Base-by-base conservation (phyloP, 2,797 vertebrate genomes). In the Triplophysa bombifrons region DNA sequence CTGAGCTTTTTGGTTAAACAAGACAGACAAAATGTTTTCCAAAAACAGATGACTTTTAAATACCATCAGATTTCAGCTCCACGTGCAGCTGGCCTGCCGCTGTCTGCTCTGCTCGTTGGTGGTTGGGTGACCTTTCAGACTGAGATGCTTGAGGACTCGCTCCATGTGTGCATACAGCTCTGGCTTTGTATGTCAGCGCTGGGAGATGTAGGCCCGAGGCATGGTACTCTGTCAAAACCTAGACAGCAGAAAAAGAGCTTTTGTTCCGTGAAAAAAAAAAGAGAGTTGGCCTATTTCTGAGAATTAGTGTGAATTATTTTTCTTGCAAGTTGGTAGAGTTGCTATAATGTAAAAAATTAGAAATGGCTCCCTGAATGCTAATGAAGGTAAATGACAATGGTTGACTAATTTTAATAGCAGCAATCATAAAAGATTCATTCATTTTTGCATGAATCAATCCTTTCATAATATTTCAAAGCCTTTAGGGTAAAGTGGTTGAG, bases 101-200 rank as follows among this genome's bases (percentile, higher is more conserved):
- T 85, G 72, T 27, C 77, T 81, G 44, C 77, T 78, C 60, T 13
- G 76, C 69, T 80, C 20, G 25, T 87, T 84, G 25, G 85, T 89
- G 91, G 89, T 89, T 85, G 78, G 78, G 17, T 93, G 92, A 93
- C 93, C 92, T 94, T 94, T 92, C 87, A 83, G 76, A 87, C 79
- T 81, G 87, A 68, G 48, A 68, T 73, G 90, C 90, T 90, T 68
- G 86, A 89, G 91, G 92, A 91, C 77, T 76, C 56, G 67, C 84
- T 76, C 85, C 86, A 84, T 78, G 82, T 82, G 58, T 20, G 84
- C 86, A 91, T 89, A 92, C 92, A 89, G 88, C 86, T 82, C 6
- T 64, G 83, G 91, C 91, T 91, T 90, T 93, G 91, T 93, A 82
- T 83, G 81, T 76, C 84, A 85, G 79, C 87, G 87, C 85, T 87